These are phyloP conservation scores for Chrysemys picta DNA, from an alignment of 2,113 vertebrate genomes.

Conservation along the genomic window DNA sequence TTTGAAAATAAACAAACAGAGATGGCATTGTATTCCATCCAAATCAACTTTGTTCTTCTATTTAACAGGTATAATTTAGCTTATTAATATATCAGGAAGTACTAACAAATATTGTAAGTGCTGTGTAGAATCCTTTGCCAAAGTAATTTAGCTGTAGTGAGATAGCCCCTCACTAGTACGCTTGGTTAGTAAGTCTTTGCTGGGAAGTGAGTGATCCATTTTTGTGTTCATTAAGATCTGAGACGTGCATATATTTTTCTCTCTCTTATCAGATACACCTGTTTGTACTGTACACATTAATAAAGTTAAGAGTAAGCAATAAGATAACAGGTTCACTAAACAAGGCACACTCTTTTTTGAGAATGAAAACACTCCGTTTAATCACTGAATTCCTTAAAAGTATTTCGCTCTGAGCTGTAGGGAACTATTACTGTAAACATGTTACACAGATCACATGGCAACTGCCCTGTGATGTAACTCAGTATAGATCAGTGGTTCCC, in stretches of 20 bases:
- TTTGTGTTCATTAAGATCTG: neutral
- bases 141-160: fast-evolving
- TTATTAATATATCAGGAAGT: too few relatives aligned
- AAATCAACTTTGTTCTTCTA: neutral
- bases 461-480: neutral
- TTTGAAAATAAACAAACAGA: neutral
- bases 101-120: neutral
- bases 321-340: neutral
- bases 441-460: neutral
- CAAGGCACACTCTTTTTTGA: neutral
- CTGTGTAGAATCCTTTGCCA: neutral
- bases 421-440: neutral
- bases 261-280: neutral
- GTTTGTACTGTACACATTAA: neutral
- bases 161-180: neutral
- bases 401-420: neutral
- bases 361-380: neutral
- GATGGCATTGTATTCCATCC: neutral
- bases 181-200: neutral
- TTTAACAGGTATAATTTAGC: neutral
- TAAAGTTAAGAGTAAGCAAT: neutral
- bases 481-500: neutral
- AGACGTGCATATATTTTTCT: neutral
- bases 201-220: neutral
- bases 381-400: neutral